Conservation (phyloP, 92 coral and sea anemone species). For the Diadumene lineata region DNA sequence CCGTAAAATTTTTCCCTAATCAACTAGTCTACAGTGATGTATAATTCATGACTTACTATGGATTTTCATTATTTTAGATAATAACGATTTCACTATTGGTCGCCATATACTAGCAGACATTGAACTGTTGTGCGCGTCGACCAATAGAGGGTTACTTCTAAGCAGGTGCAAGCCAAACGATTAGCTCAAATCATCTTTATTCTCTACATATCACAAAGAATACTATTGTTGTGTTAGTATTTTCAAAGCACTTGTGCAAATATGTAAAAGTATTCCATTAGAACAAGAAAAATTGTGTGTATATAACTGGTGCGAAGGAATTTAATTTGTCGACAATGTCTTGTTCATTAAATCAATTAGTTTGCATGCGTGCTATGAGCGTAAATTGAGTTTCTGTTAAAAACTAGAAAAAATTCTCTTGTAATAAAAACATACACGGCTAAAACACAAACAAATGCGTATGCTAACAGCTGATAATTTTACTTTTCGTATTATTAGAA, state of each 20-base stretch:
- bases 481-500: no score
- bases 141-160: not conserved
- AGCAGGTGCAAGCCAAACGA: not conserved
- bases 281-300: not conserved
- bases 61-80: conserved; percentile 22
- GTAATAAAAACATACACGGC: no score
- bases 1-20: conserved; percentile 11
- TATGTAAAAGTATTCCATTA: not conserved
- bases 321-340: no score
- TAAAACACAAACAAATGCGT: no score
- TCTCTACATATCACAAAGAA: not conserved
- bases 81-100: not conserved
- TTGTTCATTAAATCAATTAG: no score
- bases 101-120: not conserved
- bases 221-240: not conserved
- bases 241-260: not conserved
- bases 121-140: not conserved
- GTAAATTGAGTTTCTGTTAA: no score
- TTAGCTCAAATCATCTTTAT: not conserved
- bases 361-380: no score
- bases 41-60: conserved; percentile 23
- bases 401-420: no score
- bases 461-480: no score
- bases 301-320: not conserved
- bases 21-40: conserved; percentile 17